Evolutionary conservation across 2,797 vertebrate genomes (phyloP), one percentile per base, ranked within the genome.

Genomic region (Protonibea diacanthus): DNA sequence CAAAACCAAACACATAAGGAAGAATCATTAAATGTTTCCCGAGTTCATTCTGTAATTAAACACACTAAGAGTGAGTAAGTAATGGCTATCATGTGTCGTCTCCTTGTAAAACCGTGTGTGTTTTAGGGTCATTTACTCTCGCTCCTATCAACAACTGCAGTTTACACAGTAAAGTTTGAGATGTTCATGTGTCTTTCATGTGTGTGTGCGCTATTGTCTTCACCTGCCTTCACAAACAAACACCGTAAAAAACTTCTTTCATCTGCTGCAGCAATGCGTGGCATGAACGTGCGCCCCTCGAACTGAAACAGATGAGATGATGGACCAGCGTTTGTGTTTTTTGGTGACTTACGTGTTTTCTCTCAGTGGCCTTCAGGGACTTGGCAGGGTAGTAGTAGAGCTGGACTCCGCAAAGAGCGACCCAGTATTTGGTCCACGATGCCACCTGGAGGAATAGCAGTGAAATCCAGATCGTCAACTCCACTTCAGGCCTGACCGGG

Each of bases 351-450:
- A 98, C 98, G 88, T 99, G 98, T 91, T 99, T 99, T 91, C 98
- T 96, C 87, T 99, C 98, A 14, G 97, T 96, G 83, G 97, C 97
- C 93, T 99, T 99, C 87, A 99, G 94, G 90, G 98, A 99, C 91
- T 99, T 99, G 93, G 98, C 98, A 93, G 97, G 94, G 42, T 99
- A 99, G 92, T 98, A 99, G 87, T 97, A 97, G 78, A 99, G 96
- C 20, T 99, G 98, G 38, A 96, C 95, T 82, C 97, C 97, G 90
- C 97, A 98, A 15, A 99, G 93, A 61, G 97, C 97, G 42, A 97
- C 97, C 98, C 98, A 99, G 81, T 98, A 99, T 91, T 99, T 99
- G 17, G 97, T 99, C 98, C 98, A 99, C 45, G 98, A 97, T 27
- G 98, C 97, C 87, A 99, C 97, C 98, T 99, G 89, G 20, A 87